Evolutionary conservation across 2,888 invertebrate species (phyloP), one percentile per base, ranked within the genome.

Genomic region (Caenorhabditis japonica): DNA sequence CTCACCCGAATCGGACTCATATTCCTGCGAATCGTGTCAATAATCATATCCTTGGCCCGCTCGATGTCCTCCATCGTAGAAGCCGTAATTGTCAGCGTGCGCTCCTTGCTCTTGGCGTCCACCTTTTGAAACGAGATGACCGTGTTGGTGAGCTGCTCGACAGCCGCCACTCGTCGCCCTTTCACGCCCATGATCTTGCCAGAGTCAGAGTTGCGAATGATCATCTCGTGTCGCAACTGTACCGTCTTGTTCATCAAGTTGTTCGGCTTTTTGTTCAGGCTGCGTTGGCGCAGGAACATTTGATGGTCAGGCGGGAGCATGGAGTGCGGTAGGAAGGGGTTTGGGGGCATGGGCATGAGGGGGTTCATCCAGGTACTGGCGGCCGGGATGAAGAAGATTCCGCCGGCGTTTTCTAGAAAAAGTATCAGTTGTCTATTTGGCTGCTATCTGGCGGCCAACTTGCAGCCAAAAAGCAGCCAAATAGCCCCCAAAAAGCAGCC

Each of bases 101-200:
- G 92, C 30, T 95, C 95, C 90, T 94, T 94, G 71, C 94, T 94
- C 84, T 95, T 95, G 81, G 94, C 94, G 89, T 92, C 94, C 79
- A 96, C 82, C 73, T 95, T 92, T 92, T 96, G 95, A 92, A 96
- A 96, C 90, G 95, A 95, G 91, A 96, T 95, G 90, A 96, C 94
- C 89, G 95, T 95, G 91, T 95, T 94, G 91, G 94, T 95, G 90
- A 96, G 92, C 91, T 95, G 95, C 91, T 96, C 96, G 90, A 96
- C 96, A 93, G 95, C 94, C 91, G 95, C 95, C 90, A 96, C 95
- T 90, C 96, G 92, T 89, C 95, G 92, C 89, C 96, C 96, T 91
- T 82, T 82, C 15, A 82, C 82, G 13, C 82, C 82, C 87, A 89
- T 90, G 94, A 95, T 95, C 93, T 95, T 95, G 87, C 95, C 95